phyloP scores from a whole-genome alignment of 2,797 vertebrate species.

The Anisognathus igniventris region DNA sequence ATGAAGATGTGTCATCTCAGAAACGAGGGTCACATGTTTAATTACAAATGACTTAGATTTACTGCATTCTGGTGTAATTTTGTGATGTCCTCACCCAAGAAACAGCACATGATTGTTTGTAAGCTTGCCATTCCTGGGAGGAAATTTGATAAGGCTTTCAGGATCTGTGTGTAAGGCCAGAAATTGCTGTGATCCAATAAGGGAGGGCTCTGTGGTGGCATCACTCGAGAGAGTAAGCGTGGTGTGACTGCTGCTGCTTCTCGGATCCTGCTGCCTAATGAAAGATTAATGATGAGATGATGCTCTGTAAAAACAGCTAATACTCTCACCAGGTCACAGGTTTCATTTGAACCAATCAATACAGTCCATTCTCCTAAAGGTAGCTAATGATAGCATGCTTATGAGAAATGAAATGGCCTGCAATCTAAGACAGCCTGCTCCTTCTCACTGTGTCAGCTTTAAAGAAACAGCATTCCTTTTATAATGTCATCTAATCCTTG shows the following conservation, averaged over 20 bases:
- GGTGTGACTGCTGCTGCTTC: conserved; percentile 55
- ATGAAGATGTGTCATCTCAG: conserved; percentile 50
- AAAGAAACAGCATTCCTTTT: conserved; percentile 37
- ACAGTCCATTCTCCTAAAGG: conserved; percentile 49
- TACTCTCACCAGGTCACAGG: conserved; percentile 53
- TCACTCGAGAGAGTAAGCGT: conserved; percentile 59
- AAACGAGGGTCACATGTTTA: conserved; percentile 39
- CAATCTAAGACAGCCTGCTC: conserved; percentile 51
- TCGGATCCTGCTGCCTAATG: conserved; percentile 65
- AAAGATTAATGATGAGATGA: conserved; percentile 74
- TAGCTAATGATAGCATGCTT: conserved; percentile 60
- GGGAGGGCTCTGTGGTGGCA: conserved; percentile 47
- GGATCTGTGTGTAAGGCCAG: conserved; percentile 44
- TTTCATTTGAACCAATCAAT: conserved; percentile 68
- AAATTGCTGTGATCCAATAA: conserved; percentile 76
- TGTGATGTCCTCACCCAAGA: conserved; percentile 66
- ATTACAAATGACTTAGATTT: conserved; percentile 73
- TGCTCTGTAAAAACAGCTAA: conserved; percentile 63
- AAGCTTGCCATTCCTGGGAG: conserved; percentile 53
- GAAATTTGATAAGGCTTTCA: conserved; percentile 74
- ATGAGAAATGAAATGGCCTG: conserved; percentile 65
- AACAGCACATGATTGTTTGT: conserved; percentile 72
- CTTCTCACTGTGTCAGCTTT: conserved; percentile 52
- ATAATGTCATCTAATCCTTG: not conserved
- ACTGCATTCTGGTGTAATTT: conserved; percentile 67